phyloP scores from a whole-genome alignment of 2,113 vertebrate species.

The Grammomys surdaster region DNA sequence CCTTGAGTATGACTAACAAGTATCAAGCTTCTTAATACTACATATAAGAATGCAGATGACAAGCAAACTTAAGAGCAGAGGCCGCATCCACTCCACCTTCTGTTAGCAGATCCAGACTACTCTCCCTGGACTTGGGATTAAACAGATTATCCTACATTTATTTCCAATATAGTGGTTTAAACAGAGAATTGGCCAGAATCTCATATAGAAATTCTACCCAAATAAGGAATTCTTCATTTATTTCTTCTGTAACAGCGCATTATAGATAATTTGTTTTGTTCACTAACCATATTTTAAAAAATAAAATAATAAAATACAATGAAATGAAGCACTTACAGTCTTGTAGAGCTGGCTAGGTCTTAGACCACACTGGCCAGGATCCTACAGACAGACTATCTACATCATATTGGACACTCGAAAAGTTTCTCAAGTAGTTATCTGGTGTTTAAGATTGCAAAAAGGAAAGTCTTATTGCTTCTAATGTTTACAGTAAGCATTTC shows the following conservation, averaged over 20 bases:
- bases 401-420: background rate
- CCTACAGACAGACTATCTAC: background rate
- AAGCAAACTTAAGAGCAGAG: background rate
- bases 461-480: background rate
- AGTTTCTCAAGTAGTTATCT: background rate
- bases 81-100: background rate
- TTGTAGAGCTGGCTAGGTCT: background rate
- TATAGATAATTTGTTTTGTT: conserved; percentile 14
- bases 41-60: background rate
- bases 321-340: background rate
- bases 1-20: conserved; percentile 11
- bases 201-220: background rate
- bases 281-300: background rate
- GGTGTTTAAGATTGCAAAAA: conserved; percentile 15
- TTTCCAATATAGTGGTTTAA: background rate
- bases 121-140: background rate
- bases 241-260: conserved; percentile 2
- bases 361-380: background rate
- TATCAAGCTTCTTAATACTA: background rate
- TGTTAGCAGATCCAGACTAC: background rate
- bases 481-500: background rate
- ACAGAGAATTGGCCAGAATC: background rate
- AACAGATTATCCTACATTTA: background rate
- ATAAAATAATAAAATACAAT: background rate
- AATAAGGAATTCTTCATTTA: background rate